These are phyloP conservation scores for Anolis carolinensis DNA, from an alignment of 2,113 vertebrate species.

Conservation along the genomic window DNA sequence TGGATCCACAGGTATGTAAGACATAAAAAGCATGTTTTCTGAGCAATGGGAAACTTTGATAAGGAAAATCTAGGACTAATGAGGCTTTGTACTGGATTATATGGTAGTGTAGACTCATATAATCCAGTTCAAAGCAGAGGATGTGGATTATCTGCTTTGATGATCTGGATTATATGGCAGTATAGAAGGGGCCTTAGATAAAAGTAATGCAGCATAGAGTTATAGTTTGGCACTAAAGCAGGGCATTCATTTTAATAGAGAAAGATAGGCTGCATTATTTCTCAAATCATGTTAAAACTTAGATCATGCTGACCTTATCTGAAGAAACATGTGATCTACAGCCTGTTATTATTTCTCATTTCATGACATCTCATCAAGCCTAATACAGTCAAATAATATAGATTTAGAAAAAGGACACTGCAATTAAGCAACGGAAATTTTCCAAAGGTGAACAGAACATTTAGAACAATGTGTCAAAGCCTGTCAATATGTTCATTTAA, in stretches of 20 bases:
- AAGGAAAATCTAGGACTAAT: too few species aligned
- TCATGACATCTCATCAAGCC: background rate
- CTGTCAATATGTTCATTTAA: background rate
- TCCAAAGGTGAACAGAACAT: background rate
- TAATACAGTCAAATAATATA: background rate
- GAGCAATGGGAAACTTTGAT: too few species aligned
- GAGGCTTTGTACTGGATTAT: too few species aligned
- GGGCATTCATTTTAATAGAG: background rate
- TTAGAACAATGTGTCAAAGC: background rate
- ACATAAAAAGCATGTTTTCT: too few species aligned
- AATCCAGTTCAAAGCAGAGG: too few species aligned
- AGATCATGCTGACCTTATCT: conserved; percentile 1
- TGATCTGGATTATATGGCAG: too few species aligned
- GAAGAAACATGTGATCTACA: background rate
- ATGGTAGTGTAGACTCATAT: too few species aligned
- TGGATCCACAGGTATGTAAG: too few species aligned
- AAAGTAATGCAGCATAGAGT: background rate
- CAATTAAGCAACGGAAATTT: background rate
- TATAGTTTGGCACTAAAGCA: conserved; percentile 1
- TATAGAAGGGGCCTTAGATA: background rate
- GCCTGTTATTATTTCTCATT: background rate
- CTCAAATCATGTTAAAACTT: background rate
- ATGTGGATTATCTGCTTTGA: too few species aligned
- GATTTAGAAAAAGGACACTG: background rate
- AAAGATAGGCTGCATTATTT: conserved; percentile 1